A percentile compares a stretch with the other conserved stretches of the same genome.
Evolutionary conservation across 2,113 vertebrate genomes (phyloP).

Genomic region (Cacatua alba): DNA sequence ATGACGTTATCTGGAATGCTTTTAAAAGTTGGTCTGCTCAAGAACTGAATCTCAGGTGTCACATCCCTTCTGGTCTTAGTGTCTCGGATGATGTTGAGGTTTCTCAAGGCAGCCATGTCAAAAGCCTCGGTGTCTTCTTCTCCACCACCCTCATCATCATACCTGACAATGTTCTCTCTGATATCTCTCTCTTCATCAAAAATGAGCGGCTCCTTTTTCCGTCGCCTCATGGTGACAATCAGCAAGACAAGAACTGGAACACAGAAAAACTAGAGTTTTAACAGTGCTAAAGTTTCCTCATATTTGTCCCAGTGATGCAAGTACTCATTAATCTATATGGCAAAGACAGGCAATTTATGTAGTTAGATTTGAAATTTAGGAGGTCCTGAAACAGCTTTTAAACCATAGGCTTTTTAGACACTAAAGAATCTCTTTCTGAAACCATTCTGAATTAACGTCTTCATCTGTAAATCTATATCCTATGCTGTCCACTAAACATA

Average conservation of each 20-base stretch:
- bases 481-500: not conserved
- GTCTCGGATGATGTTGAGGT: slow-evolving; percentile 90
- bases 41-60: slow-evolving; percentile 89
- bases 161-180: slow-evolving; percentile 93
- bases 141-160: slow-evolving; percentile 94
- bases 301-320: not conserved
- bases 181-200: slow-evolving; percentile 94
- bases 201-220: slow-evolving; percentile 92
- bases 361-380: not conserved
- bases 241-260: slow-evolving; percentile 89
- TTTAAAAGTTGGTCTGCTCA: slow-evolving; percentile 87
- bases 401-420: not conserved
- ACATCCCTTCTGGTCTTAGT: slow-evolving; percentile 87
- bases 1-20: slow-evolving; percentile 92
- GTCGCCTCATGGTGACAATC: slow-evolving; percentile 88
- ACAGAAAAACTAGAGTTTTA: slow-evolving; percentile 38
- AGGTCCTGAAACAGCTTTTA: not conserved
- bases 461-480: not conserved
- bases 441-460: slow-evolving; percentile 5
- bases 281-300: not conserved
- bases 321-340: not conserved
- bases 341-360: not conserved
- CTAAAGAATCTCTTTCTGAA: slow-evolving; percentile 36
- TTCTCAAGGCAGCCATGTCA: slow-evolving; percentile 93
- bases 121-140: slow-evolving; percentile 98